Evolutionary conservation across 2,888 invertebrate species (phyloP).

Genomic region (Acheta domesticus): DNA sequence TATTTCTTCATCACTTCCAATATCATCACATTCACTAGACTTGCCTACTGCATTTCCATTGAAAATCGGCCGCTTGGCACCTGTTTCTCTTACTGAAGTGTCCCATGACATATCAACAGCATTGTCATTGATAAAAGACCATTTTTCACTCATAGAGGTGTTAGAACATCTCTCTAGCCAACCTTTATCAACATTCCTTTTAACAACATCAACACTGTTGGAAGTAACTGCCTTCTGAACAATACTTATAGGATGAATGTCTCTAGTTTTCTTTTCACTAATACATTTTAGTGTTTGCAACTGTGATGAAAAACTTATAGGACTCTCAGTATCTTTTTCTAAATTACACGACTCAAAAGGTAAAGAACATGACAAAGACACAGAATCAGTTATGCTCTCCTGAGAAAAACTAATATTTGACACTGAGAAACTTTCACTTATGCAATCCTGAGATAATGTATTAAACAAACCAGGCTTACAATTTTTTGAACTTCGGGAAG

Average conservation of each 20-base stretch:
- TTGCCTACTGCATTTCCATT: conserved; percentile 31
- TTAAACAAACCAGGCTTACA: conserved; percentile 18
- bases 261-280: conserved; percentile 19
- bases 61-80: conserved; percentile 28
- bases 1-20: conserved; percentile 63
- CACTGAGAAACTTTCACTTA: neutral
- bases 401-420: conserved; percentile 20
- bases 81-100: neutral
- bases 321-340: neutral
- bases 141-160: conserved; percentile 36
- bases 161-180: conserved; percentile 57
- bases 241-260: conserved; percentile 30
- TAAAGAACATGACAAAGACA: neutral
- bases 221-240: conserved; percentile 29
- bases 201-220: neutral
- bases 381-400: neutral
- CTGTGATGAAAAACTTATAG: neutral
- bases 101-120: neutral
- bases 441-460: conserved; percentile 8
- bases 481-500: conserved; percentile 26
- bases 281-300: neutral
- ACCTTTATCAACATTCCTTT: conserved; percentile 52
- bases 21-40: neutral
- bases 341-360: neutral
- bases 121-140: neutral